Percentiles rank a stretch among this genome's conserved stretches.
phyloP scores from a whole-genome alignment of 2,113 vertebrate species.

The Urocolius indicus region DNA sequence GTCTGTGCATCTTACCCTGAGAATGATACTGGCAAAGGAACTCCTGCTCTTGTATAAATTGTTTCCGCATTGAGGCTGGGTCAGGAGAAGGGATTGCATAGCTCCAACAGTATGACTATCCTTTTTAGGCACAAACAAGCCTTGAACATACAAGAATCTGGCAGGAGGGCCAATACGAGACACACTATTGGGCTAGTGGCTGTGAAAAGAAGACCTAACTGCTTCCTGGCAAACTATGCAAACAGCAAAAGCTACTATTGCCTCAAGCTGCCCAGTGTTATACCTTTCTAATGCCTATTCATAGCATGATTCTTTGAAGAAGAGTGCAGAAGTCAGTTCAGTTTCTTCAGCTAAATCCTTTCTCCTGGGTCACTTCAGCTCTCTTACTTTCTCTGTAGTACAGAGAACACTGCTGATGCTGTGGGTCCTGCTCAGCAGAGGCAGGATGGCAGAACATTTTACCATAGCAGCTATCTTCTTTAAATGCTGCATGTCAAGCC shows the following conservation, averaged over 20 bases:
- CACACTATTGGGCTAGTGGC: not conserved
- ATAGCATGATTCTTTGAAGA: not conserved
- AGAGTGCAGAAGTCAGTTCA: not conserved
- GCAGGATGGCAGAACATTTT: not conserved
- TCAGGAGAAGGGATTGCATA: not conserved
- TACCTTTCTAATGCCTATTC: not conserved
- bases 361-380: not conserved
- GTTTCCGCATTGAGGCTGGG: not conserved
- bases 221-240: not conserved
- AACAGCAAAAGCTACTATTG: not conserved
- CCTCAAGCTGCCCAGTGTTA: not conserved
- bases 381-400: not conserved
- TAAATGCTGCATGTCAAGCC: not conserved
- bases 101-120: not conserved
- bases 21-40: not conserved
- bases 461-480: not conserved
- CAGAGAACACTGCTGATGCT: not conserved
- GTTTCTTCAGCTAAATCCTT: not conserved
- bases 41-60: not conserved
- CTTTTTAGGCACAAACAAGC: not conserved
- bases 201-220: not conserved
- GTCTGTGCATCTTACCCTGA: not conserved
- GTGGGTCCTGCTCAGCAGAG: not conserved
- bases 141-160: not conserved
- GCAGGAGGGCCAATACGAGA: not conserved